These are phyloP conservation scores for Strigamia maritima DNA, from an alignment of 2,888 invertebrate species.

Conservation along the genomic window DNA sequence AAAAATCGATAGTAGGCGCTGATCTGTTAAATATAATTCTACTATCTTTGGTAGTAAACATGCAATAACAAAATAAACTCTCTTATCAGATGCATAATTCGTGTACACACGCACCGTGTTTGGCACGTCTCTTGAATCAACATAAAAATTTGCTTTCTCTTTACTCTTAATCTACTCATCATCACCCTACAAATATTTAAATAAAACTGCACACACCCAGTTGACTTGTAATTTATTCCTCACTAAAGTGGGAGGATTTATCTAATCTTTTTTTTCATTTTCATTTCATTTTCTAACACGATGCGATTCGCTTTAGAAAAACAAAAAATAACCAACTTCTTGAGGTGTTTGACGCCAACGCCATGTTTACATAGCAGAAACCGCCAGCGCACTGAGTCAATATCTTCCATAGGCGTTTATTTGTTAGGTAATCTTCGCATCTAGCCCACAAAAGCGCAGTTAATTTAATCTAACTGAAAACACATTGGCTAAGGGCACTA, in stretches of 20 bases:
- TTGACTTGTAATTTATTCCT: background rate
- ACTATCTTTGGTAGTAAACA: constrained; percentile 21
- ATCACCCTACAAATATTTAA: background rate
- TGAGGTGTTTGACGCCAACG: background rate
- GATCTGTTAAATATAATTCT: constrained; percentile 12
- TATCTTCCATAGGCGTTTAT: constrained; percentile 10
- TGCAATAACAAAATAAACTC: constrained; percentile 27
- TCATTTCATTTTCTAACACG: background rate
- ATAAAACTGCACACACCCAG: background rate
- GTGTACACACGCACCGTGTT: background rate
- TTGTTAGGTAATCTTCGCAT: constrained; percentile 19
- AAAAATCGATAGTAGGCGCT: background rate
- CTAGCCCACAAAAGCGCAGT: background rate
- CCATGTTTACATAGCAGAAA: constrained; percentile 7
- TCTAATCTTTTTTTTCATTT: background rate
- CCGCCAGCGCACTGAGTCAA: background rate
- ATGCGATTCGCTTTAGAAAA: background rate
- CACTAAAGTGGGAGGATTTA: background rate
- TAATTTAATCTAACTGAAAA: constrained; percentile 25
- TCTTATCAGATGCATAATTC: constrained; percentile 13
- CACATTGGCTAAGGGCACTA: constrained; percentile 7
- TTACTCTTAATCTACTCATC: constrained; percentile 6
- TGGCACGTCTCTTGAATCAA: constrained; percentile 9
- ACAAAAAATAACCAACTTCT: background rate
- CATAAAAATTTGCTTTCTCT: background rate